Conservation (phyloP, 2,888 invertebrate genomes). For the Cerastoderma edule region DNA sequence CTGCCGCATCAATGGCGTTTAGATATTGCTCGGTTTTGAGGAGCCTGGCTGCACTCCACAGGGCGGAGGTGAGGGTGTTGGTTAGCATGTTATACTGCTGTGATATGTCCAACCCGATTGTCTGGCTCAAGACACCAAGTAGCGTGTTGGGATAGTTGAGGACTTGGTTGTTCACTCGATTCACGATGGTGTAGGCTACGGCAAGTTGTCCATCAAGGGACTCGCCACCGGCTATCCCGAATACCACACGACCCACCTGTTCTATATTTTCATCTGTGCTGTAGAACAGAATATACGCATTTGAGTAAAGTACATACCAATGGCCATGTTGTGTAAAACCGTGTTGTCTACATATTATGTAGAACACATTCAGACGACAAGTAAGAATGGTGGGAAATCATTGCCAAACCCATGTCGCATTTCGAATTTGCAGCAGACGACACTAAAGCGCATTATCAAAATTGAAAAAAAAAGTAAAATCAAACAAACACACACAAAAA, state of each 20-base stretch:
- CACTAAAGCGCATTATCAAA: too few species aligned
- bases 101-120: neutral
- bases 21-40: neutral
- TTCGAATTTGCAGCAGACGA: too few species aligned
- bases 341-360: too few species aligned
- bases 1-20: constrained; percentile 32
- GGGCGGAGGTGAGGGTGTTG: constrained; percentile 20
- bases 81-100: constrained; percentile 40
- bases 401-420: too few species aligned
- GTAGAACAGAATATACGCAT: constrained; percentile 25
- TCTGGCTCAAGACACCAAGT: constrained; percentile 29
- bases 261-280: constrained; percentile 21
- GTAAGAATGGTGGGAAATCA: too few species aligned
- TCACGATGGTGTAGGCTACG: constrained; percentile 51
- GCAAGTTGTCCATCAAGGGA: constrained; percentile 34
- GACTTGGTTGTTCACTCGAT: constrained; percentile 36
- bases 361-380: too few species aligned
- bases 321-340: too few species aligned
- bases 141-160: constrained; percentile 44
- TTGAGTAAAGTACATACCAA: too few species aligned
- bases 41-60: neutral
- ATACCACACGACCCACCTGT: constrained; percentile 41
- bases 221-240: constrained; percentile 49
- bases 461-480: too few species aligned
- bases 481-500: too few species aligned